A percentile compares a stretch with the other conserved stretches of the same genome.
Conservation (phyloP, 2,113 vertebrate genomes). For the Eclectus roratus region DNA sequence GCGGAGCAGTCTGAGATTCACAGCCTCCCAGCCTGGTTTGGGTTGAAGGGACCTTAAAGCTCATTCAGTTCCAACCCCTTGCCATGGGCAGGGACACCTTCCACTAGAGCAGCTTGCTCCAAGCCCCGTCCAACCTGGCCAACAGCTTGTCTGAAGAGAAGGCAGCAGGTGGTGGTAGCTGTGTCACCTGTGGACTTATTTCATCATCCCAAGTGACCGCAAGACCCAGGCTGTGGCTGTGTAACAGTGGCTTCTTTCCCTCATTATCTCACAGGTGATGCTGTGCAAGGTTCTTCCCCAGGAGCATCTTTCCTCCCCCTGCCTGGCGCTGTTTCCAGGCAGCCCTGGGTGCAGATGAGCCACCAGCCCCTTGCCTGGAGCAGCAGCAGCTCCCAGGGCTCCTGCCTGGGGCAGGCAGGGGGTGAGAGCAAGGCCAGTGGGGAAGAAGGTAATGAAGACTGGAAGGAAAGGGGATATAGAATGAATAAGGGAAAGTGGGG, state of each 20-base stretch:
- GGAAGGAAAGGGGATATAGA: not conserved
- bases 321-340: not conserved
- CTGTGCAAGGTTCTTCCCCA: not conserved
- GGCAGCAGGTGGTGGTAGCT: not conserved
- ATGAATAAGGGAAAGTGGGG: not conserved
- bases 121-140: not conserved
- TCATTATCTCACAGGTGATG: too few relatives aligned
- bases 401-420: not conserved
- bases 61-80: not conserved
- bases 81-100: not conserved
- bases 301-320: not conserved
- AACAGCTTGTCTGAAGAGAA: not conserved
- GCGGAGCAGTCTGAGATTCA: accelerated
- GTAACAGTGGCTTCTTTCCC: not conserved
- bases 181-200: not conserved
- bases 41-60: not conserved
- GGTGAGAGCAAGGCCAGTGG: not conserved
- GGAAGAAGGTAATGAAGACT: not conserved
- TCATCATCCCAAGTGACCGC: not conserved
- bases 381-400: not conserved
- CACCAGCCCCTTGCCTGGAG: not conserved
- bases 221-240: too few relatives aligned
- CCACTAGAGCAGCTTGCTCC: not conserved
- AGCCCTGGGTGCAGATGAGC: not conserved
- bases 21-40: not conserved